These are phyloP conservation scores for Ennomos fuscantarius DNA, from an alignment of 2,888 invertebrate species.

Conservation along the genomic window DNA sequence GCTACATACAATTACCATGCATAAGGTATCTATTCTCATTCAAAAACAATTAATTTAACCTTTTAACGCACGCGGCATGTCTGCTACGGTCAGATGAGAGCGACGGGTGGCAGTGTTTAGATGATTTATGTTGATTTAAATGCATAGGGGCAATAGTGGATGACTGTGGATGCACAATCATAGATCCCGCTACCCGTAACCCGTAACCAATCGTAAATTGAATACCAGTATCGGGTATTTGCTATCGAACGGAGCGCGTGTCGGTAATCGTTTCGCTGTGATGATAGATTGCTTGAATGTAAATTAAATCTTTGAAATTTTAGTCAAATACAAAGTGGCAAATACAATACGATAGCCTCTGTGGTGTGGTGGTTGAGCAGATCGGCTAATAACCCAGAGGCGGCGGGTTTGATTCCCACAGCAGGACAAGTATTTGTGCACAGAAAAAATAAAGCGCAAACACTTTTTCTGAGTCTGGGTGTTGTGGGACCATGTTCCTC, in stretches of 20 bases:
- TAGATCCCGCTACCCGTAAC: conserved; percentile 50
- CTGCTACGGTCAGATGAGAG: conserved; percentile 27
- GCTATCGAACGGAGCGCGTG: conserved; percentile 61
- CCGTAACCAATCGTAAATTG: conserved; percentile 75
- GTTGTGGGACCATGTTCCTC: no score
- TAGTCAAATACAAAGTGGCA: no score
- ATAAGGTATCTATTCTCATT: conserved; percentile 1
- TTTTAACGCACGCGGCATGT: conserved; percentile 24
- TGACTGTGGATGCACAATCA: conserved; percentile 56
- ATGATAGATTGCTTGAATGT: conserved; percentile 57
- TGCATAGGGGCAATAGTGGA: conserved; percentile 54
- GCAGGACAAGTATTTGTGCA: no score
- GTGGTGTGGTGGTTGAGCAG: no score
- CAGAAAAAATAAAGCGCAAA: no score
- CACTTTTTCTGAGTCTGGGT: no score
- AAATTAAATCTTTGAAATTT: not conserved
- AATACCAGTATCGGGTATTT: conserved; percentile 68
- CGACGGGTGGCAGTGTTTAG: conserved; percentile 34
- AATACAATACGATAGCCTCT: no score
- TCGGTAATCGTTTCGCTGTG: conserved; percentile 61
- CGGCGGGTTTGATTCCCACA: no score
- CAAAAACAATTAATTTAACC: conserved; percentile 23
- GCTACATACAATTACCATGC: no score
- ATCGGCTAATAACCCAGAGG: no score
- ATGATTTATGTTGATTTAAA: conserved; percentile 73